Conservation (phyloP, 1,140 invertebrate species). For the Ips nitidus region DNA sequence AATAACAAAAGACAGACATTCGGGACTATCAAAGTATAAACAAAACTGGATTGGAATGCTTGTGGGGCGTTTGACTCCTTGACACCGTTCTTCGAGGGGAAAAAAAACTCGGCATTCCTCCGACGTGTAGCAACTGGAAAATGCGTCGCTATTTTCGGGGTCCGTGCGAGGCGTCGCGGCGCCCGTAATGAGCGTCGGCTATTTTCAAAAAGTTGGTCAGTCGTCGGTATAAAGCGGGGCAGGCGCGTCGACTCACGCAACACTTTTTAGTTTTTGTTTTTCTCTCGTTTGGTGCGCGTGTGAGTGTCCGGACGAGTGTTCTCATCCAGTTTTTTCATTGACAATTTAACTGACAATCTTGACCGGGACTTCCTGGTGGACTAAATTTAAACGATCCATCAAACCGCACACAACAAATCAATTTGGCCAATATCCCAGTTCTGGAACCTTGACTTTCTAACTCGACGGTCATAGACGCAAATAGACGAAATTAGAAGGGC, state of each 20-base stretch:
- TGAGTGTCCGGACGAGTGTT: too few relatives aligned
- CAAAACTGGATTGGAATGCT: too few relatives aligned
- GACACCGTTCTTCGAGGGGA: not conserved
- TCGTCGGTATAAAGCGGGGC: slow-evolving; percentile 11
- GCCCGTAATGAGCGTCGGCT: not conserved
- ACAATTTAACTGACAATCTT: too few relatives aligned
- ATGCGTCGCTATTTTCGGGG: not conserved
- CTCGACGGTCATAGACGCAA: slow-evolving; percentile 5
- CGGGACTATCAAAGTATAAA: too few relatives aligned
- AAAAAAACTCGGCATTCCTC: not conserved
- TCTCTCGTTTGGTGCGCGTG: too few relatives aligned
- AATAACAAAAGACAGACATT: too few relatives aligned
- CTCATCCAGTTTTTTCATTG: too few relatives aligned
- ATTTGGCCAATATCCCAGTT: slow-evolving; percentile 20
- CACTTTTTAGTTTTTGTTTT: too few relatives aligned
- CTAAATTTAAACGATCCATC: too few relatives aligned
- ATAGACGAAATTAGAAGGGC: slow-evolving; percentile 16
- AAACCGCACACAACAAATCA: too few relatives aligned
- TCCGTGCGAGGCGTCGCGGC: not conserved
- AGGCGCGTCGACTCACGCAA: not conserved
- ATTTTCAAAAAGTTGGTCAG: slow-evolving; percentile 21
- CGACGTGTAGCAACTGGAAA: not conserved
- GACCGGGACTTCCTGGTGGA: too few relatives aligned
- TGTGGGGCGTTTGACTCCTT: not conserved
- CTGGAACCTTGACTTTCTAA: slow-evolving; percentile 18